Percentiles rank a stretch among this genome's conserved stretches.
Conservation (phyloP, 2,113 vertebrate genomes). For the Spheniscus mendiculus region DNA sequence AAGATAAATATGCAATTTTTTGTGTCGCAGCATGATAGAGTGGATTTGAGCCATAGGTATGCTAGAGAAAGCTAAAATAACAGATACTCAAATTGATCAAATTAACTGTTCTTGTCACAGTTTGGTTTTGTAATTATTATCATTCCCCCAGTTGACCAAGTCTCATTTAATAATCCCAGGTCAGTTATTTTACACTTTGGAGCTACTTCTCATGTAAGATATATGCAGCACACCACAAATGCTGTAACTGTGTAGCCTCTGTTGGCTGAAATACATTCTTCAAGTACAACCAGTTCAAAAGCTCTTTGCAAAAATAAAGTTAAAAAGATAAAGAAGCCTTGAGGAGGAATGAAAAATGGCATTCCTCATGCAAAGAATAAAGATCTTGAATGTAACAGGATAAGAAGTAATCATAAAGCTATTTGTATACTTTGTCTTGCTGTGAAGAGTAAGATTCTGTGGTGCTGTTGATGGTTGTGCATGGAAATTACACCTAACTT, state of each 20-base stretch:
- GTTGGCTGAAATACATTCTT: neutral
- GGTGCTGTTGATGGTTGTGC: neutral
- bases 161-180: neutral
- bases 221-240: neutral
- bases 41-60: neutral
- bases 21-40: neutral
- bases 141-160: neutral
- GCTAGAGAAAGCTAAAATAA: neutral
- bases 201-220: neutral
- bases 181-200: neutral
- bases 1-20: neutral
- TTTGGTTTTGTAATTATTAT: neutral
- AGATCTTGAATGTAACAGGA: neutral
- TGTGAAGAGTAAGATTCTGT: neutral
- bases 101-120: neutral
- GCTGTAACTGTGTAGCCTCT: neutral
- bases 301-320: neutral
- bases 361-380: neutral
- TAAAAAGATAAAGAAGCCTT: neutral
- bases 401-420: neutral
- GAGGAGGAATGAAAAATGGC: neutral
- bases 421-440: neutral
- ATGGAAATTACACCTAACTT: neutral
- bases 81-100: neutral
- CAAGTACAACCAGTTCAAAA: neutral